A percentile compares a stretch with the other conserved stretches of the same genome.
These are phyloP conservation scores for Netelia inedita DNA, from an alignment of 2,888 invertebrate genomes.

Conservation along the genomic window DNA sequence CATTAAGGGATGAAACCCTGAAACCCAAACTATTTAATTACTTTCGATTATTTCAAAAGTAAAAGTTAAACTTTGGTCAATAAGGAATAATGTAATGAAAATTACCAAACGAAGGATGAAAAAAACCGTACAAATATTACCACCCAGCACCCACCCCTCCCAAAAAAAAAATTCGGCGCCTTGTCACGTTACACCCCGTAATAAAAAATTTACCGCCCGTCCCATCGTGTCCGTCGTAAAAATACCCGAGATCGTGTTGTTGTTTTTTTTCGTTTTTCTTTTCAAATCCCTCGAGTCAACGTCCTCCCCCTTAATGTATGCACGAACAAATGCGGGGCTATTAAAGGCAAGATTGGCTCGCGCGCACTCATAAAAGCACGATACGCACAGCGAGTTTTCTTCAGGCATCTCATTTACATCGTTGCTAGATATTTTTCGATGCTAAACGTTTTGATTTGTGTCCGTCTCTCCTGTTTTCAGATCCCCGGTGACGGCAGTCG, in stretches of 20 bases:
- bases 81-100: no score
- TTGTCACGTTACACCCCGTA: neutral
- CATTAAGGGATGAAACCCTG: no score
- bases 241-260: neutral
- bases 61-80: no score
- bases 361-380: neutral
- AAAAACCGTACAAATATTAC: no score
- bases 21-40: no score
- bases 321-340: neutral
- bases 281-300: neutral
- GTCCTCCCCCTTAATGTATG: neutral
- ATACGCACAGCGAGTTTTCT: neutral
- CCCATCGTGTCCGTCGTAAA: neutral
- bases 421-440: neutral
- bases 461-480: conserved; percentile 85
- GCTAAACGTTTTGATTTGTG: conserved; percentile 9
- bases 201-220: neutral
- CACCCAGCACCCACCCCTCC: no score
- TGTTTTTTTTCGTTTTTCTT: neutral
- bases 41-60: no score
- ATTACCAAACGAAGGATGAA: no score
- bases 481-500: conserved; percentile 93
- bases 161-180: neutral
- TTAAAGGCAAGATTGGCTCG: conserved; percentile 13
- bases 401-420: conserved; percentile 9